Evolutionary conservation across 1,140 invertebrate species (phyloP), one percentile per base, ranked within the genome.

Genomic region (Pogonognathellus flavescens): DNA sequence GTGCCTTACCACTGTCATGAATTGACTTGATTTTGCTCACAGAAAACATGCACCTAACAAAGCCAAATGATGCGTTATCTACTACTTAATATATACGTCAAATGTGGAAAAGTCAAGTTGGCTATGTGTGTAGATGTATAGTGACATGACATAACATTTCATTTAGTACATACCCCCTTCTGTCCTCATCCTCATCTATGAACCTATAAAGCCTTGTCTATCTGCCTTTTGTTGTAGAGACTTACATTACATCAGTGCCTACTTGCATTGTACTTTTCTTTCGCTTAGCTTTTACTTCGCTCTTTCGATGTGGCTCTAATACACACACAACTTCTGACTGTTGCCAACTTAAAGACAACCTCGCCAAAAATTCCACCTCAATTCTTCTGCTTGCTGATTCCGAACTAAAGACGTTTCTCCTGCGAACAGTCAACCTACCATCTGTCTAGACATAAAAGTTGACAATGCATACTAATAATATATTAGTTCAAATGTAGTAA

Each of bases 391-490:
- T 76, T 31, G 41, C 31, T 76, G 70, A 76, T 76, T 76, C 31
- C n/a, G 70, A 76, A 76, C 70, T 76, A 76, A 76, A 76, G 70
- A 76, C 41, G 25, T 76, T 76, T 18, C 70, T 76, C 31, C 31
- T 41, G 31, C 31, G 70, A 76, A 76, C 70, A 76, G 70, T 76
- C 70, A 76, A 76, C 70, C 14, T 76, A 31, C 70, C 70, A 76
- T 76, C 70, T 76, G 70, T 76, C 70, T 76, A 76, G 70, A 76
- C 25, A 76, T 76, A 76, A 76, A 76, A 76, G 70, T 76, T 76
- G 70, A 76, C 70, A 76, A 76, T 76, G 70, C 70, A 76, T 76
- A 76, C 70, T 76, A 76, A 76, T 76, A 76, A 76, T 76, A 76
- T 76, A 76, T 76, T 76, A 76, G 16, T 76, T 16, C 7, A 13